Evolutionary conservation across 2,888 invertebrate genomes (phyloP).

Genomic region (Latrodectus hesperus): DNA sequence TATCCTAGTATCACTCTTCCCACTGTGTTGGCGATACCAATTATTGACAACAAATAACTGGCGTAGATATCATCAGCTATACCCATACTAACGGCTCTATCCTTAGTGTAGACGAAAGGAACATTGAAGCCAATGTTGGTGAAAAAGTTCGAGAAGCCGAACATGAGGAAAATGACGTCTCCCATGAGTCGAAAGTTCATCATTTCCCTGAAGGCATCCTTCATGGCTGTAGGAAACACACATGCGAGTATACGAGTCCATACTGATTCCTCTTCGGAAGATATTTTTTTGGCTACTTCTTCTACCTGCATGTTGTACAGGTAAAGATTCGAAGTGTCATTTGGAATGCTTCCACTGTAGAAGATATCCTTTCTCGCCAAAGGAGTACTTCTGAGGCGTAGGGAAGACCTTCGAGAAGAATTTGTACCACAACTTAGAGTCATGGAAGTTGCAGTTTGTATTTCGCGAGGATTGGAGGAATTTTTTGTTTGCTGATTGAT

Average conservation of each 20-base stretch:
- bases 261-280: background rate
- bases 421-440: conserved; percentile 47
- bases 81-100: conserved; percentile 81
- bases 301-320: conserved; percentile 32
- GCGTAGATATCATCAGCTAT: conserved; percentile 78
- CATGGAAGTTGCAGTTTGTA: conserved; percentile 50
- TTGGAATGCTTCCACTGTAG: conserved; percentile 83
- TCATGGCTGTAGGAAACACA: conserved; percentile 82
- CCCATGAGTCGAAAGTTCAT: conserved; percentile 87
- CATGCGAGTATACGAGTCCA: conserved; percentile 73
- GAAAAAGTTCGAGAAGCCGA: conserved; percentile 93
- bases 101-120: conserved; percentile 90
- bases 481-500: conserved; percentile 40
- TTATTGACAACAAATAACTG: conserved; percentile 84
- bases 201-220: conserved; percentile 81
- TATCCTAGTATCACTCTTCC: conserved; percentile 89
- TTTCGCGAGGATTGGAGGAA: conserved; percentile 24
- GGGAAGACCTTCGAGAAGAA: conserved; percentile 45
- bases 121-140: conserved; percentile 96
- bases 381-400: conserved; percentile 79
- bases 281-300: conserved; percentile 11
- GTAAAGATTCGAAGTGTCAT: conserved; percentile 73
- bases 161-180: conserved; percentile 90
- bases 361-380: conserved; percentile 91
- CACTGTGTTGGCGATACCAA: conserved; percentile 91